phyloP scores from a whole-genome alignment of 2,888 invertebrate species.

The Epicampocera succincta region DNA sequence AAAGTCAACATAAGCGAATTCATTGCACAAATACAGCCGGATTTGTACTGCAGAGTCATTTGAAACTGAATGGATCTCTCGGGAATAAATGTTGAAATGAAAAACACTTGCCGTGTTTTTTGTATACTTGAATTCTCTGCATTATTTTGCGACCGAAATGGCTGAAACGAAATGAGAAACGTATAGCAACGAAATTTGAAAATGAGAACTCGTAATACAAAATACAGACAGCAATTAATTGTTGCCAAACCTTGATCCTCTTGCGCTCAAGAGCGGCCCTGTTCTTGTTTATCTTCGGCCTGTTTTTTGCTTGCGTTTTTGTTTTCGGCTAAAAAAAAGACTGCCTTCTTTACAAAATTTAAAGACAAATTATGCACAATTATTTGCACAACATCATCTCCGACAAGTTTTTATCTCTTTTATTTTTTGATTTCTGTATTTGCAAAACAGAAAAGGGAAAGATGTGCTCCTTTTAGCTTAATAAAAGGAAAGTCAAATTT shows the following conservation, averaged over 20 bases:
- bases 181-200: neutral
- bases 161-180: no score
- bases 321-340: no score
- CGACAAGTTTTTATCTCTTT: conserved; percentile 20
- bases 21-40: no score
- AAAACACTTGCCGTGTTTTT: no score
- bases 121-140: no score
- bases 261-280: neutral
- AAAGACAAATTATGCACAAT: conserved; percentile 20
- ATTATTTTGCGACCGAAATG: no score
- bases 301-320: neutral
- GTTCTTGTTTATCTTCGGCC: neutral
- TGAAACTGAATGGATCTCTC: no score
- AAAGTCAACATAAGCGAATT: no score
- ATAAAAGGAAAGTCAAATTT: conserved; percentile 49
- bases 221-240: conserved; percentile 60
- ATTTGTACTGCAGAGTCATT: no score
- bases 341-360: conserved; percentile 21
- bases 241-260: conserved; percentile 37
- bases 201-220: neutral
- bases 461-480: neutral
- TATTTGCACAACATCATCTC: conserved; percentile 10
- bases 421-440: conserved; percentile 28
- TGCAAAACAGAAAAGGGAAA: neutral
- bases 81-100: no score